phyloP scores from a whole-genome alignment of 2,888 invertebrate genomes.

The Lordiphosa fenestrarum region DNA sequence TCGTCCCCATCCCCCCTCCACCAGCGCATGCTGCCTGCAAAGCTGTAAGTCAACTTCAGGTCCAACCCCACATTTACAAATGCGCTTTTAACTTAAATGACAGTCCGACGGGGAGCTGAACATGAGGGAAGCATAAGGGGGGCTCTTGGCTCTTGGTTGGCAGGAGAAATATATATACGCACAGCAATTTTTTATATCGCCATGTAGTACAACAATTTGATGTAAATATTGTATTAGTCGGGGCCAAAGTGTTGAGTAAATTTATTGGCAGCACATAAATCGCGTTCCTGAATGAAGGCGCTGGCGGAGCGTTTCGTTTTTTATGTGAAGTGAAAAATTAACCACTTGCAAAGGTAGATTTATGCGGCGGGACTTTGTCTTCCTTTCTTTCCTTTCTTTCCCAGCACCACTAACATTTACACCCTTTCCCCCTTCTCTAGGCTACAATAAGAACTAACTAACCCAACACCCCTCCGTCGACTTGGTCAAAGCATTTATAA shows the following conservation, averaged over 20 bases:
- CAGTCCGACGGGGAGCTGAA: slow-evolving; percentile 40
- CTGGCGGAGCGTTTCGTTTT: too few relatives aligned
- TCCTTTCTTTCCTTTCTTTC: too few relatives aligned
- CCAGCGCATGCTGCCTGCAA: slow-evolving; percentile 24
- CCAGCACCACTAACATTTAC: too few relatives aligned
- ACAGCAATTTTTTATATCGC: slow-evolving; percentile 57
- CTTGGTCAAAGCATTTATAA: too few relatives aligned
- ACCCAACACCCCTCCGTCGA: too few relatives aligned
- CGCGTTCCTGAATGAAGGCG: slow-evolving; percentile 40
- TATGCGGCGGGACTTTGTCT: too few relatives aligned
- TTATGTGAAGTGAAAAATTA: too few relatives aligned
- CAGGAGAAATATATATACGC: slow-evolving; percentile 40
- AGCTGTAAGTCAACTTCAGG: slow-evolving; percentile 24
- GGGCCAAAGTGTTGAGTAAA: slow-evolving; percentile 71
- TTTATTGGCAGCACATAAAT: slow-evolving; percentile 70
- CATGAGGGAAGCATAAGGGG: slow-evolving; percentile 19
- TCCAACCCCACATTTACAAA: slow-evolving; percentile 48
- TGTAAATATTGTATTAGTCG: slow-evolving; percentile 72
- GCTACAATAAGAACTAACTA: too few relatives aligned
- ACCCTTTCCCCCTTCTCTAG: too few relatives aligned
- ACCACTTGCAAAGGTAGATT: too few relatives aligned
- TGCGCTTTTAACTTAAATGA: slow-evolving; percentile 72
- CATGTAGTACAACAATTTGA: slow-evolving; percentile 59
- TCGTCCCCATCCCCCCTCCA: too few relatives aligned
- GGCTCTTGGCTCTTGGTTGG: slow-evolving; percentile 9